Evolutionary conservation across 2,888 invertebrate genomes (phyloP), one percentile per base, ranked within the genome.

Genomic region (Synergus umbraculus): DNA sequence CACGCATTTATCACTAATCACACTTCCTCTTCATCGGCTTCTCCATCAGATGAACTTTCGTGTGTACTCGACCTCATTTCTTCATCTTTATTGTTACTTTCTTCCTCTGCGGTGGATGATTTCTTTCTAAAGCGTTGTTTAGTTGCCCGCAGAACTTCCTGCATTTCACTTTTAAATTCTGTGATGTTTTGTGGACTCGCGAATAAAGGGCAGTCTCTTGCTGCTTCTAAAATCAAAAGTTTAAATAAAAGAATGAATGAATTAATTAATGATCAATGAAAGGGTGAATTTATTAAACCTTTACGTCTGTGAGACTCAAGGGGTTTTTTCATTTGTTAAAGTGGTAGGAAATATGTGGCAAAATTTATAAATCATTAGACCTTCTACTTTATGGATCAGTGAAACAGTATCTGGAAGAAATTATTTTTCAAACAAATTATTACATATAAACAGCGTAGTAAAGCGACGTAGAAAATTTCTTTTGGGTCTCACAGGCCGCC

Each of bases 201-300:
- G 41, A 64, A 37, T 10, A 15, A 78, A 58, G 15, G 79, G 81
- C n/a, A 83, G 43, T 2, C 79, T 76, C 54, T 81, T 81, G 43
- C 49, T n/a, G 54, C 54, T 54, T 54, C 54, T 54, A 54, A 15
- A 54, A 49, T 44, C 15, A 54, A 54, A 54, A 54, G n/a, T n/a
- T 7, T 54, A n/a, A 54, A n/a, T 15, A n/a, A n/a, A n/a, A n/a
- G n/a, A 54, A 54, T 58, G 5, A 18, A 18, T 54, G 22, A 54
- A 54, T n/a, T n/a, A 54, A n/a, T 7, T n/a, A n/a, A 54, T 44
- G 10, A 44, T 44, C 10, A 44, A 44, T 44, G 44, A 44, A 44
- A 22, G 22, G 22, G 1, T 12, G 44, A 44, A 44, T 44, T 10
- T 12, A 12, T 12, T 44, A 44, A 44, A 22, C 44, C 44, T 7